Conservation (phyloP, 2,113 vertebrate species). For the Pyxicephalus adspersus region DNA sequence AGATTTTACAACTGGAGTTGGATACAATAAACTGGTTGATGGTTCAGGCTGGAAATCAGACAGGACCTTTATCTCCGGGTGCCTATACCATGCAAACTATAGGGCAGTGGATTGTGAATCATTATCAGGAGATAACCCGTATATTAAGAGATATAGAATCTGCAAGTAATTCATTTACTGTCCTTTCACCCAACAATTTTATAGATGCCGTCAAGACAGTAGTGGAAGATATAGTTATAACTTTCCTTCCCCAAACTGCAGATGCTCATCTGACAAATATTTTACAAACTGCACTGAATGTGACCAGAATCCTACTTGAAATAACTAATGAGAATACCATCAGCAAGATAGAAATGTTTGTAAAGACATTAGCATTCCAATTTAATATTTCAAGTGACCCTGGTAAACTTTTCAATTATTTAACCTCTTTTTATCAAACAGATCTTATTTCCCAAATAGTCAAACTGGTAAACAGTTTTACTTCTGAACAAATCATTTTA, state of each 20-base stretch:
- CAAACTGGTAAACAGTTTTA: not conserved
- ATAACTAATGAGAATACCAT: not conserved
- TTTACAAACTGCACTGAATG: not conserved
- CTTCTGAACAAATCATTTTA: not conserved
- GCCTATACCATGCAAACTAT: not conserved
- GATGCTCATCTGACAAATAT: not conserved
- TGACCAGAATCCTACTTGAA: not conserved
- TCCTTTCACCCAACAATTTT: no score
- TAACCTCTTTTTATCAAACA: conserved; percentile 16
- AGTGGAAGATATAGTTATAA: not conserved
- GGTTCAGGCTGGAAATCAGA: conserved; percentile 12
- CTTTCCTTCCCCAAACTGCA: conserved; percentile 5
- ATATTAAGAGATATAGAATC: conserved; percentile 1
- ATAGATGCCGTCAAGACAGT: not conserved
- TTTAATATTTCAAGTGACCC: not conserved
- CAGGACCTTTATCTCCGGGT: not conserved
- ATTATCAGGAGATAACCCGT: not conserved
- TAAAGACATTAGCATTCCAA: not conserved
- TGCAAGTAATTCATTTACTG: not conserved
- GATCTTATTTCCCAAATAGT: not conserved
- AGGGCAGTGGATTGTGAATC: conserved; percentile 8
- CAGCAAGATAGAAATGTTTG: conserved; percentile 3
- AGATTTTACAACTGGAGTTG: not conserved
- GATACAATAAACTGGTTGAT: conserved; percentile 10
- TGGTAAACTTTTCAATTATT: not conserved